Percentiles rank a stretch among this genome's conserved stretches.
These are phyloP conservation scores for Euwallacea fornicatus DNA, from an alignment of 1,140 invertebrate species.

Conservation along the genomic window DNA sequence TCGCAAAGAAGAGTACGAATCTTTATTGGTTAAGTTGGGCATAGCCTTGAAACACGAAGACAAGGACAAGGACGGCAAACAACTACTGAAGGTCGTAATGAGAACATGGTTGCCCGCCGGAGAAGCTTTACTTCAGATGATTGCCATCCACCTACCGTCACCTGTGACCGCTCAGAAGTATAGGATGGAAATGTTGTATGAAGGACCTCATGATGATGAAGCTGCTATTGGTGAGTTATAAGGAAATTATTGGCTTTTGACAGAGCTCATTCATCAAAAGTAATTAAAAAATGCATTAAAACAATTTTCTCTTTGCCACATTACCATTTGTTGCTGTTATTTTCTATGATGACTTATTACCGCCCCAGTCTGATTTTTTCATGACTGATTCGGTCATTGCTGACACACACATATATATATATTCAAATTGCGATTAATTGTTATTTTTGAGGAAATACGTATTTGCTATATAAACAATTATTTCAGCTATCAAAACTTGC, in stretches of 20 bases:
- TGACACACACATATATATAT: slow-evolving; percentile 3
- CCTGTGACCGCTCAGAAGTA: slow-evolving; percentile 99
- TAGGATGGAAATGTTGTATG: slow-evolving; percentile 98
- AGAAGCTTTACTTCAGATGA: slow-evolving; percentile 99
- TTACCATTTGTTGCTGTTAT: neutral
- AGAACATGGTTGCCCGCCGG: slow-evolving; percentile 98
- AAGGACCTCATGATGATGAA: slow-evolving; percentile 97
- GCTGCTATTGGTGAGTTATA: slow-evolving; percentile 73
- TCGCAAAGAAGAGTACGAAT: slow-evolving; percentile 91
- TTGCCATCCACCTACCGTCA: slow-evolving; percentile 98
- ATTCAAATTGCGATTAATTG: neutral
- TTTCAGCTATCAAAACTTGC: slow-evolving; percentile 70
- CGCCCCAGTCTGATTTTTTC: slow-evolving; percentile 25
- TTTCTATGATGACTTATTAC: slow-evolving; percentile 29
- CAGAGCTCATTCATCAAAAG: neutral
- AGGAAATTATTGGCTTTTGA: neutral
- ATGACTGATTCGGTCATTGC: slow-evolving; percentile 23
- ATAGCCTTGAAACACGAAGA: slow-evolving; percentile 94
- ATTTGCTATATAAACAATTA: neutral
- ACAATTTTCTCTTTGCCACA: no score
- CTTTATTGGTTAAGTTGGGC: slow-evolving; percentile 84
- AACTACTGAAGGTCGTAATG: slow-evolving; percentile 94
- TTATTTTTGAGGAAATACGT: slow-evolving; percentile 6
- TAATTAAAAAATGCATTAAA: neutral
- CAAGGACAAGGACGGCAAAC: slow-evolving; percentile 93